phyloP scores from a whole-genome alignment of 1,140 invertebrate genomes.

The Luehdorfia chinensis region DNA sequence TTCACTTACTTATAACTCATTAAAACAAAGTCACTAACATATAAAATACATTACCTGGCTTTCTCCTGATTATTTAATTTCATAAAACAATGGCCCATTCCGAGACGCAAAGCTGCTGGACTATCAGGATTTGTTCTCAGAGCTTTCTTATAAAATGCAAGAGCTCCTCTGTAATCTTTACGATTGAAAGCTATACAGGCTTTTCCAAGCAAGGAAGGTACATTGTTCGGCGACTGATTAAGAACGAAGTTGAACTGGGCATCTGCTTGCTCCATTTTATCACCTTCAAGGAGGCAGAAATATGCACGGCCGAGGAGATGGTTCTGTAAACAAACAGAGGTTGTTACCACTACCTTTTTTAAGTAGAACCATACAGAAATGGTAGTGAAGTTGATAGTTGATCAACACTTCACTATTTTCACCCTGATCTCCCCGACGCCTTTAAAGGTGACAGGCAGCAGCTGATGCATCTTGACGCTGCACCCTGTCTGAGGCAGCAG shows the following conservation, averaged over 20 bases:
- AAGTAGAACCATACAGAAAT: neutral
- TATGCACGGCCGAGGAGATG: constrained; percentile 98
- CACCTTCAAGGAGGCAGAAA: constrained; percentile 98
- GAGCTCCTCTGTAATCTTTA: constrained; percentile 94
- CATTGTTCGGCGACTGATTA: constrained; percentile 96
- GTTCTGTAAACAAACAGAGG: constrained; percentile 83
- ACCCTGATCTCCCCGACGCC: too few species aligned
- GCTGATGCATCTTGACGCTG: too few species aligned
- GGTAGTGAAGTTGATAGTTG: too few species aligned
- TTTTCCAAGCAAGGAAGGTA: constrained; percentile 97
- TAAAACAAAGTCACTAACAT: too few species aligned
- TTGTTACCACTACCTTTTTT: neutral
- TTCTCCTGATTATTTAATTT: constrained; percentile 98
- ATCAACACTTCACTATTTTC: too few species aligned
- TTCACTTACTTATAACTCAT: too few species aligned
- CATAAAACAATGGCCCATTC: constrained; percentile 99
- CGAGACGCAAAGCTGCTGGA: constrained; percentile 96
- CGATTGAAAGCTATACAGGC: constrained; percentile 98
- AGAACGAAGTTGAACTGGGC: constrained; percentile 99
- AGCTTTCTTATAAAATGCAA: constrained; percentile 99
- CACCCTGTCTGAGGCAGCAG: too few species aligned
- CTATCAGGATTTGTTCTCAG: constrained; percentile 97
- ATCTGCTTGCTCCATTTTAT: constrained; percentile 99
- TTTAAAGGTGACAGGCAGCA: too few species aligned
- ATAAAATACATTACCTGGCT: constrained; percentile 84